Conservation (phyloP, 2,888 invertebrate genomes). For the Chalcosyrphus nemorum region DNA sequence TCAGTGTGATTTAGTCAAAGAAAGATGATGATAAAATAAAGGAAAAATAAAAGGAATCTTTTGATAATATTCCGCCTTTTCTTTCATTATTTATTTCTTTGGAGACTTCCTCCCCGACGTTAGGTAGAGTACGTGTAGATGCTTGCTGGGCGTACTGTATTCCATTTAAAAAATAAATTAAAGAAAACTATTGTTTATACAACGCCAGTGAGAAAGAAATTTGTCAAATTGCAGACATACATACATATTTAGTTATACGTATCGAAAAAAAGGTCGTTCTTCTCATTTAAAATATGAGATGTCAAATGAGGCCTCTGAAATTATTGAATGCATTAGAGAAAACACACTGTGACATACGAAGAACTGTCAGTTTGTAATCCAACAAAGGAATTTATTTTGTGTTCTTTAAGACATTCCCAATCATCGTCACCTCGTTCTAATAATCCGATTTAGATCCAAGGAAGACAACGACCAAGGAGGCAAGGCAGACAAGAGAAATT, state of each 20-base stretch:
- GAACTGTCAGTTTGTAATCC: conserved; percentile 51
- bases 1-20: neutral
- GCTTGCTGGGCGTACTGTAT: neutral
- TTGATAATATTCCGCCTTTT: conserved; percentile 3
- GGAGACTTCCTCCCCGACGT: conserved; percentile 2
- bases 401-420: conserved; percentile 60
- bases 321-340: conserved; percentile 39
- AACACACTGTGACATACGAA: conserved; percentile 25
- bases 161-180: neutral
- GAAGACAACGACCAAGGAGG: conserved; percentile 1
- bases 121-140: too few species aligned
- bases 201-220: neutral
- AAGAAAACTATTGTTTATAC: conserved; percentile 26
- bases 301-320: conserved; percentile 63
- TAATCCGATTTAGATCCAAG: conserved; percentile 63
- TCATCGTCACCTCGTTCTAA: conserved; percentile 70
- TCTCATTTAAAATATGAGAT: conserved; percentile 41
- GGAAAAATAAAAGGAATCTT: neutral
- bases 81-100: conserved; percentile 11
- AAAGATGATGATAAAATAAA: neutral
- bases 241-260: too few species aligned
- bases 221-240: conserved; percentile 4
- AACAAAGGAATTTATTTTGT: conserved; percentile 57
- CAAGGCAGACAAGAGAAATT: conserved; percentile 4
- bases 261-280: conserved; percentile 1